A percentile compares a stretch with the other conserved stretches of the same genome.
Conservation (phyloP, 2,797 vertebrate species). For the Cirrhinus molitorella region DNA sequence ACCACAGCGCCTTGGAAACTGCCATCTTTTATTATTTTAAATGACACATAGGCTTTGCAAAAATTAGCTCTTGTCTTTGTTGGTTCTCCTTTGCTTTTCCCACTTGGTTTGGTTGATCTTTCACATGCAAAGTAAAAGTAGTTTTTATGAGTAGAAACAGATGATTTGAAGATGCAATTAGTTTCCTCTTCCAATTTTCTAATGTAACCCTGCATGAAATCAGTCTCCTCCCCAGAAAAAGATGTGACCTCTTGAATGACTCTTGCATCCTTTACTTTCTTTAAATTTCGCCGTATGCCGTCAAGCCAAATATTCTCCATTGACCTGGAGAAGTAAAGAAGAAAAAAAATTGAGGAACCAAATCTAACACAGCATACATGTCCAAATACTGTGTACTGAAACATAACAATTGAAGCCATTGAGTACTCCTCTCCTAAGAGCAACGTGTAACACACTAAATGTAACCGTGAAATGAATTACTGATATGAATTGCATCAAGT, state of each 20-base stretch:
- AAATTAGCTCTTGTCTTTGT: slow-evolving; percentile 40
- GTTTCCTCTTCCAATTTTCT: slow-evolving; percentile 8
- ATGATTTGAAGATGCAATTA: not conserved
- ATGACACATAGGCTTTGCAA: slow-evolving; percentile 27
- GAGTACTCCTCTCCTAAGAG: no score
- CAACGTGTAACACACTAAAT: not conserved
- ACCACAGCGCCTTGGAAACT: slow-evolving; percentile 20
- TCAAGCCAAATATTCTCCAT: slow-evolving; percentile 3
- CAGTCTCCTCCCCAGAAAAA: not conserved
- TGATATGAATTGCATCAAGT: not conserved
- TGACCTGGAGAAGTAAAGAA: not conserved
- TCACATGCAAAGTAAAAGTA: no score
- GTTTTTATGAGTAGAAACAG: slow-evolving; percentile 19
- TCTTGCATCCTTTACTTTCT: not conserved
- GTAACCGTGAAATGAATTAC: no score
- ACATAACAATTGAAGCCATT: no score
- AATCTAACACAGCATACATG: not conserved
- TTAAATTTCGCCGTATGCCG: not conserved
- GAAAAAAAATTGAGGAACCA: not conserved
- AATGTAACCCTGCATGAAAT: not conserved
- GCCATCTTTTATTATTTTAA: slow-evolving; percentile 38
- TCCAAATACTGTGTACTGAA: not conserved
- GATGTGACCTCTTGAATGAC: not conserved
- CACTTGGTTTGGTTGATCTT: slow-evolving; percentile 33
- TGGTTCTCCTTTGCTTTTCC: slow-evolving; percentile 29